Evolutionary conservation across 2,797 vertebrate genomes (phyloP).

Genomic region (Paedocypris micromegethes): DNA sequence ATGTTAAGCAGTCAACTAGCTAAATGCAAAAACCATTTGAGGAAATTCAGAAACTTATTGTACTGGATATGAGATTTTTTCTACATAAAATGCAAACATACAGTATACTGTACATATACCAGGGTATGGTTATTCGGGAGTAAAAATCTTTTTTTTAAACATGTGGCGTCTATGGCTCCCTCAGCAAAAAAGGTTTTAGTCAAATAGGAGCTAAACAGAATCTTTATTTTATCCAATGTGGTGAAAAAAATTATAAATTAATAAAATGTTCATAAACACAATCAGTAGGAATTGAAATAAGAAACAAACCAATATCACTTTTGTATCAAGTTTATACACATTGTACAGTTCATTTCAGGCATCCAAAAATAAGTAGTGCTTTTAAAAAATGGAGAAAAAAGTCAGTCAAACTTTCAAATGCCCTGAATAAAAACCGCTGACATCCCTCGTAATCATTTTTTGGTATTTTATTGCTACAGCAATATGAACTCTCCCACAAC

Average conservation of each 20-base stretch:
- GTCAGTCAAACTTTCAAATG: slow-evolving; percentile 59
- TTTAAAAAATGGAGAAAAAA: slow-evolving; percentile 45
- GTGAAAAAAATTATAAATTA: no score
- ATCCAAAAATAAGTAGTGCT: slow-evolving; percentile 57
- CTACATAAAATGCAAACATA: background rate
- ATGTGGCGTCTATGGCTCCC: no score
- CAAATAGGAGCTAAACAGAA: no score
- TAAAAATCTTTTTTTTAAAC: no score
- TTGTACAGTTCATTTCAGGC: slow-evolving; percentile 71
- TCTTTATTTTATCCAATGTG: no score
- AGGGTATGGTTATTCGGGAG: background rate
- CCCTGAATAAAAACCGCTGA: slow-evolving; percentile 63
- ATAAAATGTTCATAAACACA: background rate
- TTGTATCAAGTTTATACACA: slow-evolving; percentile 79
- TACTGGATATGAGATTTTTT: no score
- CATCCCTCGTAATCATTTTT: slow-evolving; percentile 62
- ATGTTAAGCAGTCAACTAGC: no score
- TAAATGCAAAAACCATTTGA: no score
- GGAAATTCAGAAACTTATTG: no score
- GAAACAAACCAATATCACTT: slow-evolving; percentile 45
- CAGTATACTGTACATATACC: background rate
- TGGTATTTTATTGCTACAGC: slow-evolving; percentile 86
- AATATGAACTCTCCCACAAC: slow-evolving; percentile 61
- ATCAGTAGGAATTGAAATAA: slow-evolving; percentile 3
- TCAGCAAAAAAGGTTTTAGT: no score